A percentile compares a stretch with the other conserved stretches of the same genome.
phyloP scores from a whole-genome alignment of 2,113 vertebrate genomes.

The Naja naja region DNA sequence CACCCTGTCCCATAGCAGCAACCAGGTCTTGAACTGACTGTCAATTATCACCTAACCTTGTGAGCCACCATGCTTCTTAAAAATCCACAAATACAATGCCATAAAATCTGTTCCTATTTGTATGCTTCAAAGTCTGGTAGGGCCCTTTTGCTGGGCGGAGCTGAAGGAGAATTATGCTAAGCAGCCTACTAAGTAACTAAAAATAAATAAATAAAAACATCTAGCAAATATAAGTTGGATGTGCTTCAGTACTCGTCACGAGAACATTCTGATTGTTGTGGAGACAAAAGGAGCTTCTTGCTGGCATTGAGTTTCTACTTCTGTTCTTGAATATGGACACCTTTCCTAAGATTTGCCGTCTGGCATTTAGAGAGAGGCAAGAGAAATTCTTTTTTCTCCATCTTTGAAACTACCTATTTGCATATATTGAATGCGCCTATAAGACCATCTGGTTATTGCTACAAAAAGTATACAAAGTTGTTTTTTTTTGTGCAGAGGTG shows the following conservation, averaged over 20 bases:
- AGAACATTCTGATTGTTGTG: background rate
- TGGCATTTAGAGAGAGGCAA: slow-evolving; percentile 1
- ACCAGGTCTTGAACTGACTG: background rate
- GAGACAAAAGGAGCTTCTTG: background rate
- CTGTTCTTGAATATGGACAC: slow-evolving; percentile 14
- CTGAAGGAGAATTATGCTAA: background rate
- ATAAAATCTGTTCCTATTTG: background rate
- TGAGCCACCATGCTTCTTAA: background rate
- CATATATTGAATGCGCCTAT: background rate
- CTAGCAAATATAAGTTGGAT: background rate
- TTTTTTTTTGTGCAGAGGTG: slow-evolving; percentile 18
- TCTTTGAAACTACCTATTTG: background rate
- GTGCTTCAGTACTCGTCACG: background rate
- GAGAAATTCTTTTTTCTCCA: background rate
- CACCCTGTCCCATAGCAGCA: background rate
- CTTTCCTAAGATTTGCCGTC: background rate
- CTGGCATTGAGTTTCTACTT: background rate
- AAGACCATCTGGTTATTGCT: slow-evolving; percentile 15
- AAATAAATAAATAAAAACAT: background rate
- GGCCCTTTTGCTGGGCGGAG: background rate
- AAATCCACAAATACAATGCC: background rate
- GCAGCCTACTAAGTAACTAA: background rate
- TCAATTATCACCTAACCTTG: background rate
- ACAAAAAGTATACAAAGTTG: background rate
- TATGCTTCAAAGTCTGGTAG: background rate